Evolutionary conservation across 2,888 invertebrate species (phyloP).

Genomic region (Eulithis testata): DNA sequence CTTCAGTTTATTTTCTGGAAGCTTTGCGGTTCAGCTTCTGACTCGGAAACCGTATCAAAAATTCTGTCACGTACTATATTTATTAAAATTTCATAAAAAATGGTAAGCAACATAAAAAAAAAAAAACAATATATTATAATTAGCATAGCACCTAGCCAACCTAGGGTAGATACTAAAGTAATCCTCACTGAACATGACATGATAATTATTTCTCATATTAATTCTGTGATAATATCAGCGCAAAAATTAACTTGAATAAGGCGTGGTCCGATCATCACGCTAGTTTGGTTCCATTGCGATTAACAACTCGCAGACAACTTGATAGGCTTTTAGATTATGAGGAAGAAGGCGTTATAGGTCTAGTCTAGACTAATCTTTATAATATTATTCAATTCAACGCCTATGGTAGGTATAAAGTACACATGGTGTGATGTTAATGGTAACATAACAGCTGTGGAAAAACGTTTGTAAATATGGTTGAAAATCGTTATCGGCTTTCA

Average conservation of each 20-base stretch:
- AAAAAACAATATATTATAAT: no score
- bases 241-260: conserved; percentile 27
- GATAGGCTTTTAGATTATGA: conserved; percentile 8
- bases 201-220: conserved; percentile 11
- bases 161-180: not conserved
- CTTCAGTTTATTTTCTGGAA: no score
- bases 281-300: conserved; percentile 19
- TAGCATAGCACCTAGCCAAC: no score
- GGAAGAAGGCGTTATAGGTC: conserved; percentile 9
- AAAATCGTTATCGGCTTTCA: no score
- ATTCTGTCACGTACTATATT: no score
- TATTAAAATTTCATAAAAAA: no score
- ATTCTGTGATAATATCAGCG: conserved; percentile 19
- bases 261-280: conserved; percentile 30
- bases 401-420: not conserved
- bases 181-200: conserved; percentile 17
- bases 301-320: conserved; percentile 6
- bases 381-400: conserved; percentile 1
- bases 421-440: no score
- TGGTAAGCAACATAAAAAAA: no score
- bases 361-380: conserved; percentile 7
- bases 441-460: no score
- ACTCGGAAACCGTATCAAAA: no score
- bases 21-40: no score
- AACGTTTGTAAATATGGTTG: no score